These are phyloP conservation scores for Thoracochromis brauschi DNA, from an alignment of 2,113 vertebrate genomes.

Conservation along the genomic window DNA sequence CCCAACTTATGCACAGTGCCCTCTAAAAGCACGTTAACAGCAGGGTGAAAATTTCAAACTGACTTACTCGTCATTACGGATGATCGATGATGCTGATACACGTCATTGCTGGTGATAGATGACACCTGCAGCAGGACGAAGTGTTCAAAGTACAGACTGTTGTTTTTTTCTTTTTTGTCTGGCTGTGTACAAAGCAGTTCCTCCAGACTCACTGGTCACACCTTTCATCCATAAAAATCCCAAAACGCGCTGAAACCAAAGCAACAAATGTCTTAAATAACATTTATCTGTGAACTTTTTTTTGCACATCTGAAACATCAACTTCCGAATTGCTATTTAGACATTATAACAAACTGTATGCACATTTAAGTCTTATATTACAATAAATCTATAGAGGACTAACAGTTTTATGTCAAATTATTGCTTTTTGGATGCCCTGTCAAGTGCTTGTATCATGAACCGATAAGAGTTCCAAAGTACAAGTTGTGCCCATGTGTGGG, in stretches of 20 bases:
- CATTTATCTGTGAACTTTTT: background rate
- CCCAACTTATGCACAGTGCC: background rate
- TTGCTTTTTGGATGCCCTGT: background rate
- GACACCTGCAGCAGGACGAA: background rate
- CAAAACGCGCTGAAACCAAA: background rate
- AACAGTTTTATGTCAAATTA: background rate
- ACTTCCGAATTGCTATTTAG: background rate
- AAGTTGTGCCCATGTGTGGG: background rate
- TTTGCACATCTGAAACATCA: background rate
- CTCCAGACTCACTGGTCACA: background rate
- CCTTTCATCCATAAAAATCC: background rate
- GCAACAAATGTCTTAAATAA: background rate
- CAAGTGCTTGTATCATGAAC: background rate
- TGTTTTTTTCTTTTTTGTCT: rapidly evolving
- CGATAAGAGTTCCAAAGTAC: background rate
- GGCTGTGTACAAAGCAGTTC: background rate
- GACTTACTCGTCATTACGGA: background rate
- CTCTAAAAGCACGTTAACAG: background rate
- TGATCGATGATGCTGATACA: background rate
- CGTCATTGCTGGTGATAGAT: background rate
- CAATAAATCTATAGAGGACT: background rate
- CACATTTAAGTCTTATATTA: background rate
- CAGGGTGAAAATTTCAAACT: background rate
- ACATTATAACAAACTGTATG: background rate
- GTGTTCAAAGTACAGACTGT: background rate